Base-by-base conservation (phyloP, 2,888 invertebrate genomes). In the Mactromeris polynyma region DNA sequence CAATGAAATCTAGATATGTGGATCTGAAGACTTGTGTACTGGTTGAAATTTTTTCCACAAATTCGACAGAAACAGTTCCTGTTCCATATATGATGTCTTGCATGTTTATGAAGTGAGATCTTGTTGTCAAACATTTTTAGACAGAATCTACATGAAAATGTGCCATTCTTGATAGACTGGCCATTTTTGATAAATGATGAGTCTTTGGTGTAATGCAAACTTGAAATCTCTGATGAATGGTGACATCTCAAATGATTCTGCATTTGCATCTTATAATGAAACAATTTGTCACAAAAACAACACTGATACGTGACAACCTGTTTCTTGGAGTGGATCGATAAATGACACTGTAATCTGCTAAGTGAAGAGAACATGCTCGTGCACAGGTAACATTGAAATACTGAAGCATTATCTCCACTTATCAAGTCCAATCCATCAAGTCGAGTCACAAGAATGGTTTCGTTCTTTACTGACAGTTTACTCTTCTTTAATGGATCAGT, bases 21-120 rank as follows among this genome's bases (percentile, higher is more conserved):
- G 78, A 96, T 95, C 46, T 96, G 95, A 54, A 97, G 94, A 88
- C 96, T 97, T 36, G 96, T 93, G 54, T 95, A 94, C 87, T 96
- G 96, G 78, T 95, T 95, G 90, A 97, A 97, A n/a, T 96, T 96
- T 83, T 95, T 94, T 19, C 97, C 96, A 93, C 97, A 97, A 19
- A 91, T 87, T 81, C 87, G 58, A 64, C 92, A 92, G 64, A 87
- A 91, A 83, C 87, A 92, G 77, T 90, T 90, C 77, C 87, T 85
- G 64, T 85, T 90, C 88, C 85, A 86, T 51, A 90, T 79, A 87
- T 92, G 92, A 64, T 88, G 87, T 17, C 83, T 80, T 58, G 81
- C 85, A 64, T 92, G 92, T 51, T 88, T 90, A 77, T 90, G 83
- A 1, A 90, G 38, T 19, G 90, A 88, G 81, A 81, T 79, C 89